Conservation (phyloP, 2,888 invertebrate genomes). For the Diaprepes abbreviatus region DNA sequence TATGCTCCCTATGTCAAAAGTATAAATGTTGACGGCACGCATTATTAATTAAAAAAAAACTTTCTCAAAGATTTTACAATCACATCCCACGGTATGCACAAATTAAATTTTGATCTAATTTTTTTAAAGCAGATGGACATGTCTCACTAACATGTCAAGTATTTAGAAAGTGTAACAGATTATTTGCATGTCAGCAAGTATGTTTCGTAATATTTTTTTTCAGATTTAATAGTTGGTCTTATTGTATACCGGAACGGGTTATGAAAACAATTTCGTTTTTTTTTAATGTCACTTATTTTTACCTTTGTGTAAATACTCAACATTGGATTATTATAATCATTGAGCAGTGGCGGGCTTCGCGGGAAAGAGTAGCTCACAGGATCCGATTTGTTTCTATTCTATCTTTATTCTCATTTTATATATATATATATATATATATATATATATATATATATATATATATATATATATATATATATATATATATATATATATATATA, state of each 20-base stretch:
- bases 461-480: no score
- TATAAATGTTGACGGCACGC: no score
- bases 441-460: no score
- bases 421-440: no score
- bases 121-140: constrained; percentile 37
- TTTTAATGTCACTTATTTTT: constrained; percentile 30
- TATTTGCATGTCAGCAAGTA: constrained; percentile 45
- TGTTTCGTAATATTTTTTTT: constrained; percentile 41
- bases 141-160: constrained; percentile 35
- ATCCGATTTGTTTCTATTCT: no score
- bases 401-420: no score
- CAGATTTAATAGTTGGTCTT: constrained; percentile 27
- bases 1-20: no score
- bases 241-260: constrained; percentile 43
- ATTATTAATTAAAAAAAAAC: no score
- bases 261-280: constrained; percentile 28
- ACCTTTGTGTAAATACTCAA: constrained; percentile 15
- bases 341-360: no score
- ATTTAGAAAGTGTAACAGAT: constrained; percentile 48
- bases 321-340: no score
- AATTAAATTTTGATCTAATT: constrained; percentile 37
- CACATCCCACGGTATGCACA: constrained; percentile 13
- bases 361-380: no score
- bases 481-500: no score
- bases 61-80: constrained; percentile 14